phyloP scores from a whole-genome alignment of 2,113 vertebrate species.

The Serilophus lunatus region DNA sequence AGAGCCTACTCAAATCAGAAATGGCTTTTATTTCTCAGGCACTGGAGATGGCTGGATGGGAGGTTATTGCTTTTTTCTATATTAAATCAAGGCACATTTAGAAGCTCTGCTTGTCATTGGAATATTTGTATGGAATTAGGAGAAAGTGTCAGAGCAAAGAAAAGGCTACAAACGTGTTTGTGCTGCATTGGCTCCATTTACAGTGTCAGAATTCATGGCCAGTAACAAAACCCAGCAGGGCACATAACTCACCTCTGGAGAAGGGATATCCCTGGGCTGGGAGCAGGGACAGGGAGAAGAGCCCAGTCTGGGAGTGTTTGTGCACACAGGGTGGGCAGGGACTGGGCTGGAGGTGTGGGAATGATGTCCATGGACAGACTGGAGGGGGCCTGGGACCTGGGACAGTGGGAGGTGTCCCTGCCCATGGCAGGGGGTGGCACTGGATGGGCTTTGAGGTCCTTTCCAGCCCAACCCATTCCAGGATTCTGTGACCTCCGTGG shows the following conservation, averaged over 20 bases:
- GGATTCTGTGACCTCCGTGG: background rate
- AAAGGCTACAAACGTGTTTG: background rate
- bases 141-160: background rate
- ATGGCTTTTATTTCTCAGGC: background rate
- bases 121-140: background rate
- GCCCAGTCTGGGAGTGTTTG: no score
- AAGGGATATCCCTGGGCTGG: background rate
- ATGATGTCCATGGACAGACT: background rate
- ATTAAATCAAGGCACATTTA: background rate
- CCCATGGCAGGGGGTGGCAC: background rate
- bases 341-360: background rate
- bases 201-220: background rate
- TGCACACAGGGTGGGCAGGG: background rate
- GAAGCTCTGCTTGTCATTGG: accelerated
- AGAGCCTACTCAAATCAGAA: background rate
- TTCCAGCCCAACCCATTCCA: background rate
- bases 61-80: background rate
- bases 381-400: background rate
- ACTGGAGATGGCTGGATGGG: background rate
- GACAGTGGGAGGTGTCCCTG: background rate
- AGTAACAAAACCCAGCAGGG: background rate
- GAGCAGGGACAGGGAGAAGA: background rate
- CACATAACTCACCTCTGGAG: background rate
- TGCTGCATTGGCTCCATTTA: background rate
- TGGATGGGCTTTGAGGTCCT: background rate